Base-by-base conservation (phyloP, 2,797 vertebrate genomes). In the Cirrhinus molitorella region DNA sequence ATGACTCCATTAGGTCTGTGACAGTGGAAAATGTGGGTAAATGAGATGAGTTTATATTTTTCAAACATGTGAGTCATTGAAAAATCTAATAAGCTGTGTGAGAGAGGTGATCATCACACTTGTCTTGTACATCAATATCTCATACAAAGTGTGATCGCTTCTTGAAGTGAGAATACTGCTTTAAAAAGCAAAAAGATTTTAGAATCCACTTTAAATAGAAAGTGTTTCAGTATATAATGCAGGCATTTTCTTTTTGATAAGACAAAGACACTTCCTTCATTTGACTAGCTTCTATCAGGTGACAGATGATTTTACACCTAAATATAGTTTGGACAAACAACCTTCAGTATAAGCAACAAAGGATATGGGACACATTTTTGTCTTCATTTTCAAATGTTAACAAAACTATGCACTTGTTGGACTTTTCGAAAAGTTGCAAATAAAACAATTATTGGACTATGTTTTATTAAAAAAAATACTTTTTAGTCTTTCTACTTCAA, bases 101-200 rank as follows among this genome's bases (percentile, higher is more conserved):
- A 77, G 80, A 74, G 80, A 77, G 16, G 25, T 16, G 61, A 71
- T 43, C 59, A 73, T 77, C 55, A 74, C 80, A 76, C 70, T 49
- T 51, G 47, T 66, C n/a, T 47, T 17, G 9, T 75, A 75, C 45
- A 45, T 40, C 37, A 23, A 9, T 68, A 2, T 76, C 53, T 63
- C 37, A 40, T 21, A 11, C n/a, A 61, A 28, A 47, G 19, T 23
- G 10, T 23, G 28, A 45, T n/a, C 34, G 25, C 19, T 70, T 37
- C 17, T 16, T 45, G 21, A 59, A 8, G 47, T 73, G 19, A 73
- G 28, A 73, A 31, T 4, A 47, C 37, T 16, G 37, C 53, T 55
- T 74, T 55, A 53, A 55, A 73, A 72, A 37, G 49, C 7, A 25
- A 28, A 7, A 21, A 40, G 2, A 10, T 51, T 49, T 49, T 12